Evolutionary conservation across 2,888 invertebrate species (phyloP), one percentile per base, ranked within the genome.

Genomic region (Yponomeuta cagnagella): DNA sequence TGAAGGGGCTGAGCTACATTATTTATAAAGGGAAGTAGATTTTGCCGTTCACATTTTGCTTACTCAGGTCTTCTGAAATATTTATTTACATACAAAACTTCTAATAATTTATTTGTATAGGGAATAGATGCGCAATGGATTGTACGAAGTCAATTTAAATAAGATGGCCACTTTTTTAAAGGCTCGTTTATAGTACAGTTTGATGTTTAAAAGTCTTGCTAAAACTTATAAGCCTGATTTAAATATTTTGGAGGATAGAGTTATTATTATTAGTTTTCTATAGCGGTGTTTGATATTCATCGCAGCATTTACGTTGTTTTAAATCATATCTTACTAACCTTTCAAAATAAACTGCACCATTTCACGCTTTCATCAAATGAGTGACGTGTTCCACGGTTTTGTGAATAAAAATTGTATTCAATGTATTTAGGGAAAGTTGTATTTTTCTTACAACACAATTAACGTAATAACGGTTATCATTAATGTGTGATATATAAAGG

Each of bases 1-100:
- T 94, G 94, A 93, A 93, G 80, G 33, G 33, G 5, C 5, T 33
- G 33, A 31, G 4, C 43, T 63, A 12, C 9, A 65, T 23, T 23
- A 12, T 31, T 10, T 10, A 31, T 65, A 10, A 65, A 65, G 33
- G 52, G 15, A 15, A 58, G 52, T 58, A 58, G 52, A 15, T 58
- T 58, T 58, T 15, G 52, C 52, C 52, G 15, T 58, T 58, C 52
- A 58, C 52, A 12, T 58, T 12, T 15, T 58, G 52, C 52, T 58
- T 58, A 58, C 15, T 58, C 52, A 58, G 15, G 12, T 58, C 52
- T 15, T 58, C 4, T 15, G 4, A 58, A 15, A 58, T 58, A 15
- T 58, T 58, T 58, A 58, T 58, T 58, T 58, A 15, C 15, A 15
- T 58, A 2, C 52, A 43, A 43, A 43, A 43, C 43, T 33, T 33